Conservation (phyloP, 2,797 vertebrate genomes). For the Sebastes diaconus region DNA sequence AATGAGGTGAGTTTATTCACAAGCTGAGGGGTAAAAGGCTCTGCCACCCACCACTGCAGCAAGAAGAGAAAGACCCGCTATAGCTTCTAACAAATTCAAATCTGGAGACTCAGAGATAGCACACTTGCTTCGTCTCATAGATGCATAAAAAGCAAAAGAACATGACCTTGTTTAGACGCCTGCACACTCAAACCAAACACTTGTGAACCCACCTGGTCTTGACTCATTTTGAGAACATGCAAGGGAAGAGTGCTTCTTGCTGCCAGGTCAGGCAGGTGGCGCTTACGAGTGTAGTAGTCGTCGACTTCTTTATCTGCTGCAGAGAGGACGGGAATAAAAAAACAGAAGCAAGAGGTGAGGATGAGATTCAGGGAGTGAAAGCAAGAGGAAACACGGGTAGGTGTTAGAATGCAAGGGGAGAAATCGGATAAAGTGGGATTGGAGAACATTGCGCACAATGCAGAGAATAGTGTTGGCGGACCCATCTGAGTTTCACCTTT, state of each 20-base stretch:
- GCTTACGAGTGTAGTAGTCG: slow-evolving; percentile 94
- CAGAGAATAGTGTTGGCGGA: slow-evolving; percentile 36
- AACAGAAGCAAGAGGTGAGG: slow-evolving; percentile 30
- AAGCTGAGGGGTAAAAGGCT: slow-evolving; percentile 29
- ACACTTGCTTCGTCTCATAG: background rate
- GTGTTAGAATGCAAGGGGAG: slow-evolving; percentile 41
- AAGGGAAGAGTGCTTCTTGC: slow-evolving; percentile 94
- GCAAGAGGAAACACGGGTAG: slow-evolving; percentile 11
- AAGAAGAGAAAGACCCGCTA: background rate
- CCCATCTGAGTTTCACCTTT: slow-evolving; percentile 60
- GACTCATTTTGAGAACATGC: slow-evolving; percentile 95
- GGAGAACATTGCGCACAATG: slow-evolving; percentile 49
- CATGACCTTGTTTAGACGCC: slow-evolving; percentile 11
- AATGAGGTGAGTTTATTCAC: slow-evolving; percentile 45
- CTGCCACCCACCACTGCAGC: slow-evolving; percentile 11
- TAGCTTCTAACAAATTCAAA: slow-evolving; percentile 18
- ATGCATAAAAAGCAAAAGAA: slow-evolving; percentile 8
- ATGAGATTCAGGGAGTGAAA: slow-evolving; percentile 14
- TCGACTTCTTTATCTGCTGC: slow-evolving; percentile 97
- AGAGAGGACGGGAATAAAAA: slow-evolving; percentile 37
- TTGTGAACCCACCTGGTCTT: slow-evolving; percentile 81
- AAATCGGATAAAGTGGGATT: slow-evolving; percentile 29
- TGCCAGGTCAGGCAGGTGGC: slow-evolving; percentile 95
- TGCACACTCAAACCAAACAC: slow-evolving; percentile 24
- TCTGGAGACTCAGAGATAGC: slow-evolving; percentile 8